Conservation (phyloP, 2,113 vertebrate genomes). For the Gavia stellata region DNA sequence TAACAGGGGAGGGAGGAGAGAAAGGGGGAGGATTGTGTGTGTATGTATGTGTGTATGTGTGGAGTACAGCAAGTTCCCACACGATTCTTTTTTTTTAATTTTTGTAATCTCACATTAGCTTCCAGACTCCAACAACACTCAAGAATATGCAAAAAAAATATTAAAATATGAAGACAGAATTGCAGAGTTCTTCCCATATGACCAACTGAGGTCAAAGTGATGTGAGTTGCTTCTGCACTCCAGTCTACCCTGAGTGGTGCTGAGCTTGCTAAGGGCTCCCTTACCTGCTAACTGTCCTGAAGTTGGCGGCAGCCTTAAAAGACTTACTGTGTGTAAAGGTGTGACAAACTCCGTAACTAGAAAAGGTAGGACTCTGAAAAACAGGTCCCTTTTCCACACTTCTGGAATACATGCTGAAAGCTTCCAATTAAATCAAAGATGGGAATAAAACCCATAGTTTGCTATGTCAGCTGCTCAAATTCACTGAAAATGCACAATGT, state of each 20-base stretch:
- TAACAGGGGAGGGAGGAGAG: background rate
- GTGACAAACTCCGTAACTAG: background rate
- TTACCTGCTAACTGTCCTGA: background rate
- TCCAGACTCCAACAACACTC: background rate
- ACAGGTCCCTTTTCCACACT: background rate
- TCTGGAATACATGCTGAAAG: background rate
- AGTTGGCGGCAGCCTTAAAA: background rate
- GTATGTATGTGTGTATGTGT: rapidly evolving
- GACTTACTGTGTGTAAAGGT: background rate
- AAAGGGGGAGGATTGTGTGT: background rate
- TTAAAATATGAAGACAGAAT: background rate
- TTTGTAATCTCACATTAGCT: background rate
- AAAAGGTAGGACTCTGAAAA: background rate
- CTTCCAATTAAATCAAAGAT: background rate
- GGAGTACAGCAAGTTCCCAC: background rate
- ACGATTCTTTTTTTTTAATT: background rate
- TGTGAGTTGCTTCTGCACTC: background rate
- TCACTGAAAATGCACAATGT: background rate
- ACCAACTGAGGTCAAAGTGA: background rate
- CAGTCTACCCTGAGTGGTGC: background rate
- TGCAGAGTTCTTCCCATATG: background rate
- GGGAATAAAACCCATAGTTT: background rate
- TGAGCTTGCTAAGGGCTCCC: background rate
- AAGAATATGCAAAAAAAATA: background rate
- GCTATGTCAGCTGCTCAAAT: background rate